Base-by-base conservation (phyloP, 2,888 invertebrate genomes). In the Pteria penguin region DNA sequence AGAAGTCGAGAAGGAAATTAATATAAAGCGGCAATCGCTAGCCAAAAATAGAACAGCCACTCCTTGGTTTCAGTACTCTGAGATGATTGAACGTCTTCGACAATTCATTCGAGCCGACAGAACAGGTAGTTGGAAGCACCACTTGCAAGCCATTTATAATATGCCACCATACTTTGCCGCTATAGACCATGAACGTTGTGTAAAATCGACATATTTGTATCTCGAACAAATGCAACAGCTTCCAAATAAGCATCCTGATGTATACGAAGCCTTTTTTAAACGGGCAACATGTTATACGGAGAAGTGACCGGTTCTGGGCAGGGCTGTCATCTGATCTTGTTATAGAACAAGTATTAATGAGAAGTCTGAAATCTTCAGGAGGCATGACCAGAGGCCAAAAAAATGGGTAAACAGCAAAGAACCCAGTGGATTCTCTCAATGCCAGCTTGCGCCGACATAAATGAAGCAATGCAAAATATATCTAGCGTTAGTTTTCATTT, bases 311-410 rank as follows among this genome's bases (percentile, higher is more conserved):
- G 32, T 79, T 71, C 36, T 87, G 86, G 86, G 81, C 81, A 14
- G 86, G 85, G 22, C 60, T 87, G 11, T 78, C 84, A n/a, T 75
- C 82, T 33, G 85, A 87, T 62, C 76, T 86, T 29, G 72, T 82
- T 1, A 87, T 87, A 29, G 85, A 86, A 68, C 86, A 87, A 63
- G 76, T 73, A 2, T 73, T 86, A 3, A 86, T 86, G 86, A 58
- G 82, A 26, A 80, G 71, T 32, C 5, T 84, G 18, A 86, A 85
- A 66, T 70, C 78, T 14, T 78, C 75, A 22, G 83, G 85, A 11
- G 84, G 86, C 8, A 26, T 85, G 54, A 84, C 81, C 22, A 32
- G 82, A 55, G 82, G 84, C 11, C 45, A 32, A 80, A 26, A 82
- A 82, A 8, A 80, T 83, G 80, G 31, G 67, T 14, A 82, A 83